Conservation (phyloP, 2,113 vertebrate species). For the Nansenia antarctica region DNA sequence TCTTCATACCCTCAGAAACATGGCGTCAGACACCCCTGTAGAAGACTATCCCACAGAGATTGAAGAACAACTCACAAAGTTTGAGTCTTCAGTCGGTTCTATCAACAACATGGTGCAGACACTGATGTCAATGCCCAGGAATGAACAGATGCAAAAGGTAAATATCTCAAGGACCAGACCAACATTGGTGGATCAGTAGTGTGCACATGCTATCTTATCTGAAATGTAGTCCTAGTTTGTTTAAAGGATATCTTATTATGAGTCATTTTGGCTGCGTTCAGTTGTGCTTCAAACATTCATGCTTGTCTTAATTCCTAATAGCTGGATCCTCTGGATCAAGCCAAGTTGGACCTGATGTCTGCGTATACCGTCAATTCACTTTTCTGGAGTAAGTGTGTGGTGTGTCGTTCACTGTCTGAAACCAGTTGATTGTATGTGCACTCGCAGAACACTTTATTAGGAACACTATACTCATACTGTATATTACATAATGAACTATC, state of each 20-base stretch:
- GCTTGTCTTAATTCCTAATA: slow-evolving; percentile 48
- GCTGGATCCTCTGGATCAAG: slow-evolving; percentile 94
- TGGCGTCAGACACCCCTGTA: slow-evolving; percentile 63
- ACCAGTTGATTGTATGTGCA: no score
- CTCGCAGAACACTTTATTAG: no score
- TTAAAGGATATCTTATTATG: no score
- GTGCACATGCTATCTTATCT: no score
- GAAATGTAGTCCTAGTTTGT: no score
- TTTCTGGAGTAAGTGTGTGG: slow-evolving; percentile 94
- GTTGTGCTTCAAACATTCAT: no score
- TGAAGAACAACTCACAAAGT: slow-evolving; percentile 83
- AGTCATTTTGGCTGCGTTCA: no score
- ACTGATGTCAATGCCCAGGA: slow-evolving; percentile 86
- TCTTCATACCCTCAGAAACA: slow-evolving; percentile 29
- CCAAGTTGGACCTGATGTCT: slow-evolving; percentile 94
- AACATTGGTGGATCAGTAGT: no score
- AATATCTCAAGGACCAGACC: no score
- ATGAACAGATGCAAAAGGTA: slow-evolving; percentile 85
- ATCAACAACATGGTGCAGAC: slow-evolving; percentile 87
- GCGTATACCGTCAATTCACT: slow-evolving; percentile 93
- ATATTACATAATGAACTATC: no score
- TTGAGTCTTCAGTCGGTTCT: slow-evolving; percentile 81
- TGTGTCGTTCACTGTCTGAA: no score
- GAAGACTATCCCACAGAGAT: slow-evolving; percentile 96
- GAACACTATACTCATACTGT: no score